phyloP scores from a whole-genome alignment of 2,888 invertebrate species.

The Kryphioiulus occultus region DNA sequence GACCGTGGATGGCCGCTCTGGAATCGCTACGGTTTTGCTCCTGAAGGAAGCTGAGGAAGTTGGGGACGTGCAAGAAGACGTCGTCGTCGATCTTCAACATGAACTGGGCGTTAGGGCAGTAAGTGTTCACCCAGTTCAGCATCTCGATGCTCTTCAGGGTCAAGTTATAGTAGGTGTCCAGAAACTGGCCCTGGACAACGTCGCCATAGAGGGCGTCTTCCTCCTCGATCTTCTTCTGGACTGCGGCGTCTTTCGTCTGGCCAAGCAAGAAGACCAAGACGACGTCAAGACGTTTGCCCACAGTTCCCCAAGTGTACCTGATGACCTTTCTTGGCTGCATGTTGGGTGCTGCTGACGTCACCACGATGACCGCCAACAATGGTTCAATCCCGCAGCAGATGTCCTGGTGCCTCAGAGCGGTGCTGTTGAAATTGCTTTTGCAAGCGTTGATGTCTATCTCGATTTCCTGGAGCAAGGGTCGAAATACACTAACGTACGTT shows the following conservation, averaged over 20 bases:
- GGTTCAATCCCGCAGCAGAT: neutral
- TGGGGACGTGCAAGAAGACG: conserved; percentile 85
- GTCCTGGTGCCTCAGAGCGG: neutral
- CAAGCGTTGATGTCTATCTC: neutral
- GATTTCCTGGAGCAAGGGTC: neutral
- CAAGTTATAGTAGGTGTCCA: conserved; percentile 82
- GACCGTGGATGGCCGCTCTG: conserved; percentile 74
- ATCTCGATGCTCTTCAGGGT: conserved; percentile 83
- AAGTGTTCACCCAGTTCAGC: conserved; percentile 80
- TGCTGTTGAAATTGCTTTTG: neutral
- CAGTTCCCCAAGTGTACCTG: conserved; percentile 42
- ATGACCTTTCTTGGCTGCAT: conserved; percentile 18
- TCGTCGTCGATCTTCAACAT: conserved; percentile 88
- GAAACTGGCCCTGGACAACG: conserved; percentile 75
- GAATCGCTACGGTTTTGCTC: neutral
- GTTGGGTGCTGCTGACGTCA: neutral
- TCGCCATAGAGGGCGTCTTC: conserved; percentile 80
- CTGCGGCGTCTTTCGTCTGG: conserved; percentile 61
- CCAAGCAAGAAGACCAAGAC: conserved; percentile 75
- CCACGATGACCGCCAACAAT: neutral
- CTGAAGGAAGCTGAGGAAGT: conserved; percentile 67
- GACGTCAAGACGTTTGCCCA: conserved; percentile 69
- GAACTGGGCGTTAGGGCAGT: conserved; percentile 77
- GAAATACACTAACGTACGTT: neutral
- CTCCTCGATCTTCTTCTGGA: conserved; percentile 60